These are phyloP conservation scores for Theocolax elegans DNA, from an alignment of 1,140 invertebrate species.

Conservation along the genomic window DNA sequence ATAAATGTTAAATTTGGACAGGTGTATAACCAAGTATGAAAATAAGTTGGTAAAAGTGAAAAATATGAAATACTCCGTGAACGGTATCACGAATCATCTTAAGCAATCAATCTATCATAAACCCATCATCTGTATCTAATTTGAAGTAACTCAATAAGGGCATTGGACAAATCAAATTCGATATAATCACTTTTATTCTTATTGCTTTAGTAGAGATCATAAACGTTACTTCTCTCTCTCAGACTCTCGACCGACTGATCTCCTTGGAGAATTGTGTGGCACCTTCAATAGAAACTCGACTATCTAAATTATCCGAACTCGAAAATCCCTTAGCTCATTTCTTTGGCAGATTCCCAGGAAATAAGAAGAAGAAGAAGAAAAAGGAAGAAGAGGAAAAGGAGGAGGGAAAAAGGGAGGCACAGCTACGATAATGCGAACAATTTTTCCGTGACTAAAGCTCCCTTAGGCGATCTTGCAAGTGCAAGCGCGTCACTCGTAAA, in stretches of 20 bases:
- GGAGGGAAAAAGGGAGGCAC: neutral
- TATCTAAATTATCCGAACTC: conserved; percentile 34
- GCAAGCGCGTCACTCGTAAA: conserved; percentile 15
- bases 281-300: conserved; percentile 29
- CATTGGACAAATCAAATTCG: too few species aligned
- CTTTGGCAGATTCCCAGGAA: conserved; percentile 33
- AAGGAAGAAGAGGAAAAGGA: too few species aligned
- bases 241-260: too few species aligned
- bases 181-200: conserved; percentile 46
- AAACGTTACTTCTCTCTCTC: conserved; percentile 31
- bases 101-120: too few species aligned
- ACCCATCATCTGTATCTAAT: too few species aligned
- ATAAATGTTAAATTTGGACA: too few species aligned
- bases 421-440: conserved; percentile 23
- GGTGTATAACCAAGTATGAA: too few species aligned
- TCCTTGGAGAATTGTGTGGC: conserved; percentile 43
- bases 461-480: neutral
- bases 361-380: too few species aligned
- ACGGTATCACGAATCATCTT: too few species aligned
- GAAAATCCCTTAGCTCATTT: conserved; percentile 32
- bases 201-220: conserved; percentile 45
- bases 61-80: too few species aligned
- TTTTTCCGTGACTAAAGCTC: conserved; percentile 13
- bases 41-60: too few species aligned
- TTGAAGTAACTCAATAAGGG: too few species aligned